These are phyloP conservation scores for Acronicta alni DNA, from an alignment of 2,888 invertebrate genomes.

Conservation along the genomic window DNA sequence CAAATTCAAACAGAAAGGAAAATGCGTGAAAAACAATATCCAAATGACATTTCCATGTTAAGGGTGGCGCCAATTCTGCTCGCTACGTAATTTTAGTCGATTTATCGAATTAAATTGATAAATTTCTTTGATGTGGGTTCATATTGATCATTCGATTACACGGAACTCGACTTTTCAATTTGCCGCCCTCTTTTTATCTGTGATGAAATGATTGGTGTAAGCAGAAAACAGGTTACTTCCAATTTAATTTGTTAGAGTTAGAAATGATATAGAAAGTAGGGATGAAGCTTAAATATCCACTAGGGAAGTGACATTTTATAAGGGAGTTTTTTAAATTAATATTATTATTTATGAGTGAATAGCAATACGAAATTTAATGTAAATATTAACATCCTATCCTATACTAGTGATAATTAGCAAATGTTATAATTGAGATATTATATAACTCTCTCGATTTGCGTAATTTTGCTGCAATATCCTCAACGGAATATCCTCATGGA, in stretches of 20 bases:
- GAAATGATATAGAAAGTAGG: constrained; percentile 22
- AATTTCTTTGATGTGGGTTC: constrained; percentile 81
- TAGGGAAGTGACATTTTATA: constrained; percentile 21
- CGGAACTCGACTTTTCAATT: constrained; percentile 85
- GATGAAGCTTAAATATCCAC: constrained; percentile 12
- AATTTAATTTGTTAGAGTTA: constrained; percentile 49
- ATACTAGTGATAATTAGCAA: too few relatives aligned
- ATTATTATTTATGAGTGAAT: too few relatives aligned
- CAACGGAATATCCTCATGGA: too few relatives aligned
- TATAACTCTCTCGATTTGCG: too few relatives aligned
- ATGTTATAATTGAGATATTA: too few relatives aligned
- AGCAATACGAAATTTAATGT: too few relatives aligned
- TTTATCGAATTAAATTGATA: constrained; percentile 80
- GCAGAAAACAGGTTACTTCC: constrained; percentile 61
- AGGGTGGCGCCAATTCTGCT: constrained; percentile 76
- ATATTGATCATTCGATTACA: constrained; percentile 83
- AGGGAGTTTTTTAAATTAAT: too few relatives aligned
- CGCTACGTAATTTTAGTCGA: constrained; percentile 77
- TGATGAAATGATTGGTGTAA: constrained; percentile 74
- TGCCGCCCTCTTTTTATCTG: constrained; percentile 74
- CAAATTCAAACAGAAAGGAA: constrained; percentile 42
- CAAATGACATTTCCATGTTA: constrained; percentile 78
- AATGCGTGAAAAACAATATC: constrained; percentile 61
- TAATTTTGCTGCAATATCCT: too few relatives aligned
- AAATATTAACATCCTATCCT: too few relatives aligned